Percentiles rank a stretch among this genome's conserved stretches.
phyloP scores from a whole-genome alignment of 2,113 vertebrate species.

The Oreochromis niloticus region DNA sequence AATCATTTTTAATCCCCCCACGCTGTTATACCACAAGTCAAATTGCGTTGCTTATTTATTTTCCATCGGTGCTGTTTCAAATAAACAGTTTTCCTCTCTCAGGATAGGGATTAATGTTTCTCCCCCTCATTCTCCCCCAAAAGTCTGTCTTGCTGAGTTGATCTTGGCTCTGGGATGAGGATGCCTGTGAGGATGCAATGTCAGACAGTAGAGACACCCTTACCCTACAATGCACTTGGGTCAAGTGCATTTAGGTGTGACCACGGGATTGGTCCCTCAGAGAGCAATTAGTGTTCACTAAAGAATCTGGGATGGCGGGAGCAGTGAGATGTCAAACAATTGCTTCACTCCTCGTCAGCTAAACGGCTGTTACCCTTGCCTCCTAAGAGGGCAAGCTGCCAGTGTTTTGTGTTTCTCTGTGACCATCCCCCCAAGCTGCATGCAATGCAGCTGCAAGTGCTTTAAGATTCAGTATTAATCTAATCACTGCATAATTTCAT shows the following conservation, averaged over 20 bases:
- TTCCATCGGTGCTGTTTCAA: conserved; percentile 8
- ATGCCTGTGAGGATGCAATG: conserved; percentile 43
- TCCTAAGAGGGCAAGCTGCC: conserved; percentile 5
- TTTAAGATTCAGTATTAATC: conserved; percentile 16
- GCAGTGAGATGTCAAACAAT: conserved; percentile 77
- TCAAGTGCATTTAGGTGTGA: conserved; percentile 72
- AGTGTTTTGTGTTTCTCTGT: conserved; percentile 15
- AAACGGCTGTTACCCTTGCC: conserved; percentile 54
- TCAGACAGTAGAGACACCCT: conserved; percentile 57
- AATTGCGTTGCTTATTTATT: conserved; percentile 41
- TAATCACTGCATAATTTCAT: neutral
- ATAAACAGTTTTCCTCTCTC: conserved; percentile 27
- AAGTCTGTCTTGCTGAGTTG: neutral
- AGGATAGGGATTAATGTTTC: conserved; percentile 1
- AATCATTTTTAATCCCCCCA: conserved; percentile 50
- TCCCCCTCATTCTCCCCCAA: neutral
- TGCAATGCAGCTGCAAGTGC: neutral
- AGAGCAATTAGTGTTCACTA: conserved; percentile 86
- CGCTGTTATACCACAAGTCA: conserved; percentile 24
- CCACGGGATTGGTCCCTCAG: conserved; percentile 80
- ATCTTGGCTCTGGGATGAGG: neutral
- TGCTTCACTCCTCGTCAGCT: conserved; percentile 74
- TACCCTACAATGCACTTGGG: conserved; percentile 65
- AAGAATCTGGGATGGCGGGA: conserved; percentile 65
- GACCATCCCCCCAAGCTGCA: conserved; percentile 4